A percentile compares a stretch with the other conserved stretches of the same genome.
These are phyloP conservation scores for Trogon melanurus DNA, from an alignment of 2,113 vertebrate species.

Conservation along the genomic window DNA sequence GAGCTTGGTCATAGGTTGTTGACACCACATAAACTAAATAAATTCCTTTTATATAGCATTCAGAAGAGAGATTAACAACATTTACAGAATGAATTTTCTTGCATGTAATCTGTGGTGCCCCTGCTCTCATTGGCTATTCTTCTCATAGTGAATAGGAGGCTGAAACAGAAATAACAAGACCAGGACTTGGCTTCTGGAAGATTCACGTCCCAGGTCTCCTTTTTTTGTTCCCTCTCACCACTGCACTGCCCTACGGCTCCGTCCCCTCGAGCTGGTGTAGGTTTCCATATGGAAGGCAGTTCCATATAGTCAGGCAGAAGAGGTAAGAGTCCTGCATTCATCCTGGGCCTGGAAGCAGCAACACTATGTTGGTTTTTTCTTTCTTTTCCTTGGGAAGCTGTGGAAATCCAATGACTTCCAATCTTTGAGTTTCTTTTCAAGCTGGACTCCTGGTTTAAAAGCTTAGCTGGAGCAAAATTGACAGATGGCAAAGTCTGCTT, in stretches of 20 bases:
- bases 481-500: not conserved
- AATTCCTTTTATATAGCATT: not conserved
- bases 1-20: not conserved
- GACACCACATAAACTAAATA: not conserved
- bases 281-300: not conserved
- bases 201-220: not conserved
- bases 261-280: not conserved
- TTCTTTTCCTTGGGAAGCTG: not conserved
- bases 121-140: accelerated
- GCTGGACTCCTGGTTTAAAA: not conserved
- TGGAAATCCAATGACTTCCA: not conserved
- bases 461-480: not conserved
- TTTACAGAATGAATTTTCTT: not conserved
- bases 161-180: not conserved
- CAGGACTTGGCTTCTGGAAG: not conserved
- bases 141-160: not conserved
- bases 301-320: not conserved
- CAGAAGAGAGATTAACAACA: accelerated
- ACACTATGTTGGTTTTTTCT: no score
- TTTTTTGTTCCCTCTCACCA: not conserved
- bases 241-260: not conserved
- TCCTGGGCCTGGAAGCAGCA: not conserved
- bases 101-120: not conserved
- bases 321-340: not conserved
- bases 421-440: not conserved